Percentiles rank a stretch among this genome's conserved stretches.
These are phyloP conservation scores for Lamellibrachia satsuma DNA, from an alignment of 2,888 invertebrate genomes.

Conservation along the genomic window DNA sequence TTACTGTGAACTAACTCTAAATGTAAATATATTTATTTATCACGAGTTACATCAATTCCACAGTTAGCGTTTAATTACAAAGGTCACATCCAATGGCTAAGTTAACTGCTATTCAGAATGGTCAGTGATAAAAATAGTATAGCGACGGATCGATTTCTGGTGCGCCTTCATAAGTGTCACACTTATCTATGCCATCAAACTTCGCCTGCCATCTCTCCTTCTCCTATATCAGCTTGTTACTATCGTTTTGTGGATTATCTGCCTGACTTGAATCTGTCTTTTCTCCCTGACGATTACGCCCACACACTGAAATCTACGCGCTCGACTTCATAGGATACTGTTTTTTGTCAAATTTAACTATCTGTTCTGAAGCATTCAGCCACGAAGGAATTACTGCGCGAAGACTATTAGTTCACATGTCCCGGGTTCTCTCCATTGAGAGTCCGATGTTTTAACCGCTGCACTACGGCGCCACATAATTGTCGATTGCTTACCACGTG, in stretches of 20 bases:
- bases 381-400: no score
- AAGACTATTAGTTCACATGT: no score
- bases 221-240: neutral
- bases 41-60: no score
- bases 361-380: no score
- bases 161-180: neutral
- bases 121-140: neutral
- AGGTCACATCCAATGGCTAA: neutral
- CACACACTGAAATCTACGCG: neutral
- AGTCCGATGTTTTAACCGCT: no score
- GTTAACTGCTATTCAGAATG: neutral
- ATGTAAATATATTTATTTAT: no score
- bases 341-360: no score
- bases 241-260: neutral
- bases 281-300: neutral
- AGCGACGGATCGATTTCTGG: neutral
- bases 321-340: neutral
- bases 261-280: neutral
- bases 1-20: no score
- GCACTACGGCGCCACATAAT: no score
- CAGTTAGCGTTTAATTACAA: neutral
- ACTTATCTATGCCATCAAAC: neutral
- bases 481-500: no score
- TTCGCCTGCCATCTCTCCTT: neutral
- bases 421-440: no score